Evolutionary conservation across 1,140 invertebrate genomes (phyloP).

Genomic region (Hyles vespertilio): DNA sequence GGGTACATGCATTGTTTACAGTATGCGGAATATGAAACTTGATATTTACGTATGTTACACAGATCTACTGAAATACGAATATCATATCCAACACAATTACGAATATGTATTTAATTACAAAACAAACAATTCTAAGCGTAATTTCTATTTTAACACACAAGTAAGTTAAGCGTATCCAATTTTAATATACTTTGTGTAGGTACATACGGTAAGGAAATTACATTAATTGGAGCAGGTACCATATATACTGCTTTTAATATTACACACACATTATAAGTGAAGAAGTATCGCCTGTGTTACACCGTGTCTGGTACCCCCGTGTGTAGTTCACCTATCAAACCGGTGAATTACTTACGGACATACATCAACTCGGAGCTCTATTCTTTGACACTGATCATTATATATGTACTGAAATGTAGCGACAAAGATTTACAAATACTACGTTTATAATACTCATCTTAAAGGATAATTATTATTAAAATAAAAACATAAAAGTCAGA

Average conservation of each 20-base stretch:
- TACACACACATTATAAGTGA: constrained; percentile 30
- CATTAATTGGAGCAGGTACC: constrained; percentile 24
- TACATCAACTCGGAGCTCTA: constrained; percentile 56
- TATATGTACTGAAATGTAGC: constrained; percentile 30
- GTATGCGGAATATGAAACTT: constrained; percentile 45
- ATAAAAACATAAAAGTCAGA: constrained; percentile 33
- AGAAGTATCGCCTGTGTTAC: too few species aligned
- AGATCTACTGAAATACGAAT: constrained; percentile 58
- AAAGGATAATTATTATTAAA: constrained; percentile 29
- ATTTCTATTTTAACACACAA: constrained; percentile 65
- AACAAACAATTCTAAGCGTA: constrained; percentile 68
- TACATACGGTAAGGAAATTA: constrained; percentile 30
- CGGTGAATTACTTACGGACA: too few species aligned
- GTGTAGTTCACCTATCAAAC: too few species aligned
- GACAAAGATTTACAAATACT: constrained; percentile 51
- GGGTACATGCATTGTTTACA: constrained; percentile 25
- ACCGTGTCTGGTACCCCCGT: too few species aligned
- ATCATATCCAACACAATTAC: constrained; percentile 49
- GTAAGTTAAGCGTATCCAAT: constrained; percentile 60
- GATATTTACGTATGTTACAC: constrained; percentile 39
- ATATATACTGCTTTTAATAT: constrained; percentile 39
- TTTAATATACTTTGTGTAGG: constrained; percentile 40
- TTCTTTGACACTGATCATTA: constrained; percentile 63
- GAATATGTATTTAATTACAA: constrained; percentile 45
- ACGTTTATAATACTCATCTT: constrained; percentile 39